Evolutionary conservation across 2,113 vertebrate genomes (phyloP).

Genomic region (Mesembrinibis cayennensis): DNA sequence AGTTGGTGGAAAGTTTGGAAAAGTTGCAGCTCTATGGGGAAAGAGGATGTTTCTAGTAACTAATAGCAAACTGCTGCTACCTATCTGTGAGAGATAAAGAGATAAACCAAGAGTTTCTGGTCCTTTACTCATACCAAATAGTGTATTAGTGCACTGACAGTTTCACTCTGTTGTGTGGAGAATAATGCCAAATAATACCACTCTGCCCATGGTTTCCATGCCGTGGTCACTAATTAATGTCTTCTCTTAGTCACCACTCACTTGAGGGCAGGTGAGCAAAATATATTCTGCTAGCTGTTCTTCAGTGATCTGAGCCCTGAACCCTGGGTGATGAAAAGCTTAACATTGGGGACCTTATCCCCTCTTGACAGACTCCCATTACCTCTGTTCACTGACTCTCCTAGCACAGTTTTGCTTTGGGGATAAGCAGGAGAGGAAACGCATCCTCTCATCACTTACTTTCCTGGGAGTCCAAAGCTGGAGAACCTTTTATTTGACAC

Average conservation of each 20-base stretch:
- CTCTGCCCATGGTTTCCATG: neutral
- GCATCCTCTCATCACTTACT: neutral
- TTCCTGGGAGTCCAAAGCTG: neutral
- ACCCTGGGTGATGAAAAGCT: neutral
- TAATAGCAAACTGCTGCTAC: neutral
- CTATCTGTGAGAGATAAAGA: neutral
- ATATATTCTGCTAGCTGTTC: rapidly evolving
- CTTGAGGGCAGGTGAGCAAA: neutral
- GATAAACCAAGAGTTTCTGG: neutral
- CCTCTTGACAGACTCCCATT: neutral
- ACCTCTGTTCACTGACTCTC: neutral
- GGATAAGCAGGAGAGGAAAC: neutral
- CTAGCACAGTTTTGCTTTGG: neutral
- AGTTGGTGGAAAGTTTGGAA: neutral
- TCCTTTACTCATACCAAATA: neutral
- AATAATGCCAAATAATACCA: neutral
- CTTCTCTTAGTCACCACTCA: neutral
- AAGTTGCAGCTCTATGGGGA: neutral
- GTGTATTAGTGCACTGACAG: neutral
- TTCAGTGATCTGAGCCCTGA: neutral
- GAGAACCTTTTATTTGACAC: neutral
- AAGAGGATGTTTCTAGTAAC: neutral
- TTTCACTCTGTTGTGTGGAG: neutral
- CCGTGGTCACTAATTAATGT: neutral
- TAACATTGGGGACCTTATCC: neutral